A percentile compares a stretch with the other conserved stretches of the same genome.
Conservation (phyloP, 2,797 vertebrate genomes). For the Hephaestus fuliginosus region DNA sequence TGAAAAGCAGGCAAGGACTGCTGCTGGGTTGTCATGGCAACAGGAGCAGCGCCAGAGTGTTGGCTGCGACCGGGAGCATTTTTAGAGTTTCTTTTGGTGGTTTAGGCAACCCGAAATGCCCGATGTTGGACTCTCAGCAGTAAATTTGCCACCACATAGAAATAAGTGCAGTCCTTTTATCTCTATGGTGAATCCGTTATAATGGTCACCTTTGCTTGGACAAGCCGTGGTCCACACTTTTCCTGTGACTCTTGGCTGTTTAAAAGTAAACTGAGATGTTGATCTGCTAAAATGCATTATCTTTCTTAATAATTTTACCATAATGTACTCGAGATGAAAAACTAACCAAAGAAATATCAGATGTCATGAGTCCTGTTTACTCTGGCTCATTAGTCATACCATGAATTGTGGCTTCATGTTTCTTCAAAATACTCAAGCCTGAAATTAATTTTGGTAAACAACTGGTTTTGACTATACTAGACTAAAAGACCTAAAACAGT, state of each 20-base stretch:
- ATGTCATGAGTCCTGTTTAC: neutral
- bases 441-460: neutral
- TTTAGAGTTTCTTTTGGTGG: conserved; percentile 35
- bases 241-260: neutral
- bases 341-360: too few relatives aligned
- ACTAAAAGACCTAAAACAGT: too few relatives aligned
- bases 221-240: neutral
- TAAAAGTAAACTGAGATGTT: neutral
- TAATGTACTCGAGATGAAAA: neutral
- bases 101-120: neutral
- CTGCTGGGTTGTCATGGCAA: conserved; percentile 67
- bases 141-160: neutral
- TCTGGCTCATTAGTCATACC: neutral
- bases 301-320: neutral
- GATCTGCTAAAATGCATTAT: neutral
- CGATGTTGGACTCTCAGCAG: neutral
- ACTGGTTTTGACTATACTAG: too few relatives aligned
- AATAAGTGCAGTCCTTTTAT: neutral
- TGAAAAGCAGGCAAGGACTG: conserved; percentile 30
- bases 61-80: conserved; percentile 32
- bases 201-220: conserved; percentile 1
- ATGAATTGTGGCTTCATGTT: neutral
- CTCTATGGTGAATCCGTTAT: conserved; percentile 4
- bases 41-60: conserved; percentile 48
- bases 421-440: neutral